Evolutionary conservation across 53 echinoderm and acorn worm species (phyloP), one percentile per base, ranked within the genome.

Genomic region (Patiria pectinifera): DNA sequence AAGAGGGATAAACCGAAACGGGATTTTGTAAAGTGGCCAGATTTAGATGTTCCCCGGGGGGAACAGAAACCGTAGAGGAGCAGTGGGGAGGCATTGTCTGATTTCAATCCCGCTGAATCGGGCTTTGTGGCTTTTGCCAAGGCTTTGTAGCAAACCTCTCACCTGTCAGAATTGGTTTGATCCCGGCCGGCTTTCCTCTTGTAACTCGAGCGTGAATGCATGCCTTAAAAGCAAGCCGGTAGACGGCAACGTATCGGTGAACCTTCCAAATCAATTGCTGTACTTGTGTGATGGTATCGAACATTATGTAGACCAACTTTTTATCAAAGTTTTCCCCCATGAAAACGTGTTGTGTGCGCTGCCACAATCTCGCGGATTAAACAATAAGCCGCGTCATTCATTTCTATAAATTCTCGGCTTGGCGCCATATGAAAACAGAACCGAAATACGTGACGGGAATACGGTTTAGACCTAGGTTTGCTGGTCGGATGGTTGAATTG

Each of bases 31-130:
- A 71, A 69, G 66, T 45, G 62, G 6, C 70, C 21, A 45, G 71
- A 70, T 71, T 48, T 71, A n/a, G 85, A 45, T 16, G 11, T 49
- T 49, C 59, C 85, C 71, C 4, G 46, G 85, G 85, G 85, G 46
- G 48, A 47, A 71, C 48, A 85, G 85, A 71, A 49, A 71, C 85
- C 85, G 24, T 85, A 71, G 85, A 16, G 46, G 21, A 44, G 70
- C 85, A 21, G n/a, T 47, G 2, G 13, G 49, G 71, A 18, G 24
- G 66, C 45, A 84, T 84, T 84, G 84, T 69, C 16, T 6, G 63
- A 45, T 35, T 21, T 45, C 47, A 22, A 11, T 85, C 48, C 71
- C 23, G 72, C 53, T 85, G 71, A 74, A 86, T 71, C 71, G 53
- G 75, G 74, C 48, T 74, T 72, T 86, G 45, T 19, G 3, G 60